These are phyloP conservation scores for Gobius niger DNA, from an alignment of 2,113 vertebrate species.

Conservation along the genomic window DNA sequence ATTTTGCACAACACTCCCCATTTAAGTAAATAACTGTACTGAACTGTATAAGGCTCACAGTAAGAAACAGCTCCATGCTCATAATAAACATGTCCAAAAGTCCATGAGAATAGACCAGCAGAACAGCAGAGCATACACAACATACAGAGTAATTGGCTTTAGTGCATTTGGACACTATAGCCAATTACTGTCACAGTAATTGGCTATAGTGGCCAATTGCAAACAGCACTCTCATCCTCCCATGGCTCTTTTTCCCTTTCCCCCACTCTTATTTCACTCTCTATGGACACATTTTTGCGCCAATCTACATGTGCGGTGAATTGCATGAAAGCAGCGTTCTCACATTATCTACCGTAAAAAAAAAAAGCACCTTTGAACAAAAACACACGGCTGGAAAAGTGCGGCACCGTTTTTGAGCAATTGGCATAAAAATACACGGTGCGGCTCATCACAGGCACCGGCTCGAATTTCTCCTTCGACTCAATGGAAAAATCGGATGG, in stretches of 20 bases:
- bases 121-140: neutral
- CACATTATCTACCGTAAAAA: neutral
- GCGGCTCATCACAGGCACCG: slow-evolving; percentile 55
- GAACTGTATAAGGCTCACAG: too few species aligned
- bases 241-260: neutral
- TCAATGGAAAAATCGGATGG: slow-evolving; percentile 57
- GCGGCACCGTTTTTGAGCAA: slow-evolving; percentile 15
- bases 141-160: neutral
- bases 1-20: too few species aligned
- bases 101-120: neutral
- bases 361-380: neutral
- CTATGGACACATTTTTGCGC: neutral
- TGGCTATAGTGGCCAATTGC: neutral
- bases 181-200: neutral
- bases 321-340: neutral
- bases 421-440: slow-evolving; percentile 46
- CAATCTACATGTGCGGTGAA: neutral
- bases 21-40: too few species aligned
- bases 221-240: neutral
- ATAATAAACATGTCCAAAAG: neutral
- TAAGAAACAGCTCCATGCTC: too few species aligned
- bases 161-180: too few species aligned
- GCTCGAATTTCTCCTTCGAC: slow-evolving; percentile 54
- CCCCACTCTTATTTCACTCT: neutral
- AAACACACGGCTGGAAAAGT: slow-evolving; percentile 1